Conservation (phyloP, 1,140 invertebrate species). For the Chionoecetes opilio region DNA sequence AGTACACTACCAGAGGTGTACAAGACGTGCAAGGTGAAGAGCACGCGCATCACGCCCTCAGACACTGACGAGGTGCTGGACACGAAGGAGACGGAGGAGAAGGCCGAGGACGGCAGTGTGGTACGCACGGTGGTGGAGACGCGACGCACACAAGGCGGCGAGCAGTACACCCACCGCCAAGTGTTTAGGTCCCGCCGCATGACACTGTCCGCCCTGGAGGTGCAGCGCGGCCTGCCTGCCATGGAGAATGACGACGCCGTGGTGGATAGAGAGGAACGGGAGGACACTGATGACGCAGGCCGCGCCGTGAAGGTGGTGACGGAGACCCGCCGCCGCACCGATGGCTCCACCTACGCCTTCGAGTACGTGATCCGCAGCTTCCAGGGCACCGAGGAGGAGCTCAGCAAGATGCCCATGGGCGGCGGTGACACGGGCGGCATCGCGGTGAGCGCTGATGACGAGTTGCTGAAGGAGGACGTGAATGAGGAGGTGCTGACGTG, state of each 20-base stretch:
- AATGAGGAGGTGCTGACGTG: conserved; percentile 79
- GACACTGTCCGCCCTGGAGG: conserved; percentile 78
- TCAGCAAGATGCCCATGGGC: conserved; percentile 71
- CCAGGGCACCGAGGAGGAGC: conserved; percentile 75
- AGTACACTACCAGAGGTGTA: conserved; percentile 81
- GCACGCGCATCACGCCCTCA: conserved; percentile 78
- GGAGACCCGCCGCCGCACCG: conserved; percentile 78
- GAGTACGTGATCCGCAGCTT: conserved; percentile 80
- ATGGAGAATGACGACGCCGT: conserved; percentile 81
- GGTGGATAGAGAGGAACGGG: conserved; percentile 75
- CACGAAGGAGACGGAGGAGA: conserved; percentile 79
- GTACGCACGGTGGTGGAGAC: conserved; percentile 77
- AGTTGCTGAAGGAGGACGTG: conserved; percentile 80
- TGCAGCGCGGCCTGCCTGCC: conserved; percentile 76
- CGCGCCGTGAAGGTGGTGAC: conserved; percentile 76
- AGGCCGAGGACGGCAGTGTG: conserved; percentile 72
- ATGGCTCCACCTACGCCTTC: conserved; percentile 80
- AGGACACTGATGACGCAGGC: conserved; percentile 77
- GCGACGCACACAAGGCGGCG: conserved; percentile 73
- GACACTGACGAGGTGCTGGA: conserved; percentile 80
- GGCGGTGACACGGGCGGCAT: conserved; percentile 70
- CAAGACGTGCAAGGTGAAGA: conserved; percentile 79
- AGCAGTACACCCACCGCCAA: conserved; percentile 81
- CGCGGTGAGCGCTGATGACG: conserved; percentile 78
- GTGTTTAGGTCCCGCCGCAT: conserved; percentile 78